Evolutionary conservation across 2,797 vertebrate genomes (phyloP), one percentile per base, ranked within the genome.

Genomic region (Bradypodion ventrale): DNA sequence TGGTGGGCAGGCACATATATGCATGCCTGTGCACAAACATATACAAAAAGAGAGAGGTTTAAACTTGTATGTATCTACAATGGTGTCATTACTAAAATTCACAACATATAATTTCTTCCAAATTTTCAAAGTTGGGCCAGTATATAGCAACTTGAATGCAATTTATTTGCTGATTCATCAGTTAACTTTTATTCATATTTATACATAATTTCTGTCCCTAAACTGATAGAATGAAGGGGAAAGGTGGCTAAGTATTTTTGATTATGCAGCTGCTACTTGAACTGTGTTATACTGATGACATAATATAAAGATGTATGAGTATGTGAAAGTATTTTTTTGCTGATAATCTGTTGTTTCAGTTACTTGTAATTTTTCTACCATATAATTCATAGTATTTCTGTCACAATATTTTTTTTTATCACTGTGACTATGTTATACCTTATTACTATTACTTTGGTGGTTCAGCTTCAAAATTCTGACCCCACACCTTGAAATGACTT

Each of bases 401-500:
- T 32, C 8, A 37, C 32, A 40, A 49, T 68, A 44, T 69, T 76
- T 35, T 27, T 15, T 32, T 32, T 46, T 69, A 76, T 80, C 42
- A 15, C 27, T 81, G 29, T 29, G 49, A 60, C 68, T n/a, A 29
- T 68, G 25, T 69, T 70, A 82, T 12, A 32, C 32, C 32, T 75
- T 32, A 75, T 69, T 37, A 37, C 56, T 85, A 70, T 27, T 65
- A 49, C 23, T 44, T 80, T 79, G 52, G 37, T 60, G 49, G 19
- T 70, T 63, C 27, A 16, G 42, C 78, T 82, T 80, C 27, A 49
- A 76, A 77, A 74, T 46, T 56, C 52, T 15, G 62, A n/a, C 8
- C 9, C 65, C 85, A 25, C 62, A 16, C 68, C 82, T 60, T 85
- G 46, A 83, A 75, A 63, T 32, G 72, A 15, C 60, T 82, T 79